Evolutionary conservation across 1,140 invertebrate species (phyloP), one percentile per base, ranked within the genome.

Genomic region (Portunus trituberculatus): DNA sequence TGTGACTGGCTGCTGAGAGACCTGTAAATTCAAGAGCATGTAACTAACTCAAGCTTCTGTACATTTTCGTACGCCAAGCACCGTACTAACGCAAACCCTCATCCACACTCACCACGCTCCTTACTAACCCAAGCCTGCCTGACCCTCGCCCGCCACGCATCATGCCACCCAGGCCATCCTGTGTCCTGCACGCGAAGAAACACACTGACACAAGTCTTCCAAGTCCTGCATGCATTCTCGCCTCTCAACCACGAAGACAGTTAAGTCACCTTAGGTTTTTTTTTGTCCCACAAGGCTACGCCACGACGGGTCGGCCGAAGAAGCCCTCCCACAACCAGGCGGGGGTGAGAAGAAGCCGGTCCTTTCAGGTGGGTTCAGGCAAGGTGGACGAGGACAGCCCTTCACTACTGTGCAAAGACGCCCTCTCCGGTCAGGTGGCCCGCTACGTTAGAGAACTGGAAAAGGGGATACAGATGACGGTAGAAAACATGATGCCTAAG

Each of bases 391-490:
- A 95, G 59, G 83, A 92, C 32, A 88, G 45, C 32, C 32, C 45
- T 20, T 6, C 86, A 7, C 67, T 32, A 20, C 92, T 39, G 32
- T 46, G 12, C 83, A 94, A 46, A 86, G 86, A 82, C 0, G n/a
- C 88, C 25, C 96, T 95, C 29, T 93, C 93, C 2, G 96, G 96
- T 7, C 94, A 96, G 31, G 96, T 96, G 7, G 96, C 96, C 16
- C 94, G 95, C 46, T 96, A 95, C 76, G 95, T 96, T 76, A 91
- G 94, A 84, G 96, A 96, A n/a, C 87, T 96, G 25, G 96, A 96
- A 87, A 95, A 93, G 59, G 96, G 96, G 8, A 96, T 96, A 32
- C 95, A 96, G 91, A 90, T 95, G 84, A 96, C 96, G 25, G 95
- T 96, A 45, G 86, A 91, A 25, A 96, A 96, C 89, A 96, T 96